A percentile compares a stretch with the other conserved stretches of the same genome.
Evolutionary conservation across 2,888 invertebrate species (phyloP).

Genomic region (Cataglyphis albicans): DNA sequence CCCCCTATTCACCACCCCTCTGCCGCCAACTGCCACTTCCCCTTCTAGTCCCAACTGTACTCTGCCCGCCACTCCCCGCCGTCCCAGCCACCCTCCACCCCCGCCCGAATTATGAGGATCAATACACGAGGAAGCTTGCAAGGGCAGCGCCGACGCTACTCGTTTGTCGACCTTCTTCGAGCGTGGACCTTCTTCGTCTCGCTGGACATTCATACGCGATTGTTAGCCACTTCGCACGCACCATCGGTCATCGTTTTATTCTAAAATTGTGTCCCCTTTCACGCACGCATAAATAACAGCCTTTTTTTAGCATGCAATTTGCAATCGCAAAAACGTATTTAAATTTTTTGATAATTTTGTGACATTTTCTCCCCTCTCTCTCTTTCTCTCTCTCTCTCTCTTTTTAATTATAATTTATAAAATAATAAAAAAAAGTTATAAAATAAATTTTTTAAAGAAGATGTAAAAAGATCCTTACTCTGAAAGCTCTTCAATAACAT

Average conservation of each 20-base stretch:
- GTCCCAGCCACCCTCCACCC: constrained; percentile 71
- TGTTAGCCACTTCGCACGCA: neutral
- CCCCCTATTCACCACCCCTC: constrained; percentile 67
- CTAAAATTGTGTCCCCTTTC: neutral
- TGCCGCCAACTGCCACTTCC: constrained; percentile 57
- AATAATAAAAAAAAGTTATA: neutral
- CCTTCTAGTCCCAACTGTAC: constrained; percentile 57
- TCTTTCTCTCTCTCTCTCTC: too few species aligned
- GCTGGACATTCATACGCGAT: constrained; percentile 61
- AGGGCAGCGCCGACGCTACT: constrained; percentile 84
- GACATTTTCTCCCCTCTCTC: neutral
- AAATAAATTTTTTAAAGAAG: neutral
- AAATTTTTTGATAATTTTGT: neutral
- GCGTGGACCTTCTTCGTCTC: constrained; percentile 74
- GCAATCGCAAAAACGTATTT: neutral
- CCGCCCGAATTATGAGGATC: constrained; percentile 85
- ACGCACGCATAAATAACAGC: neutral
- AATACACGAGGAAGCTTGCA: constrained; percentile 85
- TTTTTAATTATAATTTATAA: neutral
- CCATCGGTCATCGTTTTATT: neutral
- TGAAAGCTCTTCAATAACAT: neutral
- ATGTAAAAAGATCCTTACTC: neutral
- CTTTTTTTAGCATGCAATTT: neutral
- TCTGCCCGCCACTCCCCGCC: constrained; percentile 65
- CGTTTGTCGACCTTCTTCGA: constrained; percentile 82